These are phyloP conservation scores for Serilophus lunatus DNA, from an alignment of 2,113 vertebrate species.

Conservation along the genomic window DNA sequence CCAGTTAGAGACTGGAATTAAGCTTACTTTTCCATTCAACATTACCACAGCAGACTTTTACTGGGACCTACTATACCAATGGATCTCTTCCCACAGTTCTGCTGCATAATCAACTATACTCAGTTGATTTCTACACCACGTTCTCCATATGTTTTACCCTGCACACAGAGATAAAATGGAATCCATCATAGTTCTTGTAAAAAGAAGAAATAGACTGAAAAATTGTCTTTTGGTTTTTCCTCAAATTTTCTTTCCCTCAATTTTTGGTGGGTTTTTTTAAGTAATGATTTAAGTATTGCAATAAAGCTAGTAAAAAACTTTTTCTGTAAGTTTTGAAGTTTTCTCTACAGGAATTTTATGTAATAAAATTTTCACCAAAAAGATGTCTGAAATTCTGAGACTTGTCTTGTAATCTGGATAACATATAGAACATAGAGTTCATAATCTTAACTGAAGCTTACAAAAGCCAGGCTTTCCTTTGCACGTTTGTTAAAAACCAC, in stretches of 20 bases:
- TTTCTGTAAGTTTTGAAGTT: background rate
- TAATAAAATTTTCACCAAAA: background rate
- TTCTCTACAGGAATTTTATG: background rate
- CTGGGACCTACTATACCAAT: background rate
- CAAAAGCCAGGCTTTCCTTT: background rate
- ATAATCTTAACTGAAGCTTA: background rate
- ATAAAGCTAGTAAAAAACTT: background rate
- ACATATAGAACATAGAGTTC: background rate
- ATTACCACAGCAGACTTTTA: background rate
- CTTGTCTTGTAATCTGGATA: background rate
- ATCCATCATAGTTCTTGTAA: background rate
- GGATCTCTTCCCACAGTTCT: background rate
- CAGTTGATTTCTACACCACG: background rate
- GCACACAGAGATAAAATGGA: background rate
- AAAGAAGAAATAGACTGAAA: background rate
- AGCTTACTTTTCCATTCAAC: background rate
- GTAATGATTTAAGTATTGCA: background rate
- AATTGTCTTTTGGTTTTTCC: background rate
- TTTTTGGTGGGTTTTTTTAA: background rate
- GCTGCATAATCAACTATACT: background rate
- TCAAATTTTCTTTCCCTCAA: background rate
- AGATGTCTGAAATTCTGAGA: background rate
- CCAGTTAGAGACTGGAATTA: background rate
- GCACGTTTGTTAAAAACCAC: rapidly evolving
- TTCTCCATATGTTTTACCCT: background rate